Base-by-base conservation (phyloP, 1,140 invertebrate species). In the Listronotus oregonensis region DNA sequence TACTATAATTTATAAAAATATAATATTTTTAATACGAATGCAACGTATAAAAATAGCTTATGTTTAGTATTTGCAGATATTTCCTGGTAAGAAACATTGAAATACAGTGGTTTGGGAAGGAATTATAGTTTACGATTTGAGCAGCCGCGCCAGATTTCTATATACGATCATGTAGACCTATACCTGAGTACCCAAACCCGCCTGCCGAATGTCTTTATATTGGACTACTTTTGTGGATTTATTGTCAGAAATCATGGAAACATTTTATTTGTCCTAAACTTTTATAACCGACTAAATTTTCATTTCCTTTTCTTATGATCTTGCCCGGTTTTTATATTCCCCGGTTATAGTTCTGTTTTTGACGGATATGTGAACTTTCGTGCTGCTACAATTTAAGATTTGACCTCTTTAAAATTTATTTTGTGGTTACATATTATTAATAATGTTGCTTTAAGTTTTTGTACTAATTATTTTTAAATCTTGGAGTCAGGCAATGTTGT, bases 281-380 rank as follows among this genome's bases (percentile, higher is more conserved):
- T 74, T 74, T 74, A 74, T 68, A 68, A 64, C 71, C 64, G 70
- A 68, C 72, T 73, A 73, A 71, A 73, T 68, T 73, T 73, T 73
- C 69, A 71, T 73, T 73, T 67, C 66, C 58, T 63, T 69, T 54
- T 44, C 60, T 71, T 71, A 71, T 68, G 66, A 70, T 70, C 68
- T 69, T 64, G 40, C 56, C 59, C 57, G 51, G 56, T 56, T 71
- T 71, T 71, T 65, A 65, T 65, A 65, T 68, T 68, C 43, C 37
- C 44, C 17, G 61, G 62, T 68, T 64, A 64, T 64, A 34, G 63
- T 55, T 57, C 50, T 61, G 55, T 59, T 61, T 69, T 69, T 66
- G 54, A 37, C 34, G 34, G 7, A 37, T 37, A 37, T 37, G 34
- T 37, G 34, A 37, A 37, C 34, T 37, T 37, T 37, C 7, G 8